Percentiles rank a stretch among this genome's conserved stretches.
Evolutionary conservation across 1,140 invertebrate genomes (phyloP).

Genomic region (Brachionus angularis): DNA sequence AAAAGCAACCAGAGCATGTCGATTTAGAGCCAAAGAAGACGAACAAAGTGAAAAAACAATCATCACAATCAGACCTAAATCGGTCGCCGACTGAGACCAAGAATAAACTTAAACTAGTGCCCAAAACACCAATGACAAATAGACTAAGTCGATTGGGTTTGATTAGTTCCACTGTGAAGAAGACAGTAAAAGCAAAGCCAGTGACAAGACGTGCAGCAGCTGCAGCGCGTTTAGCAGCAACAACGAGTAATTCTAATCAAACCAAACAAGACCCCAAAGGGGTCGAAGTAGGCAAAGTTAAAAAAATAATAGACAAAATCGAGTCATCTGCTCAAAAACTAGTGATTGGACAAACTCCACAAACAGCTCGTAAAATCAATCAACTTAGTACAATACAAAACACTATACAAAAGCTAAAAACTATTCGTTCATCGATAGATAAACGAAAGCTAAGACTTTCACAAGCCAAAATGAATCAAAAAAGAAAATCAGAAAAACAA

Average conservation of each 20-base stretch:
- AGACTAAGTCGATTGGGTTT: background rate
- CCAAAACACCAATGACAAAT: constrained; percentile 20
- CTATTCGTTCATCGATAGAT: constrained; percentile 9
- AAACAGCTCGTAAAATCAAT: background rate
- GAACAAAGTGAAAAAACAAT: background rate
- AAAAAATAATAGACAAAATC: constrained; percentile 7
- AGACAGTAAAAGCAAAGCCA: constrained; percentile 9
- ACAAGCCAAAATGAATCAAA: background rate
- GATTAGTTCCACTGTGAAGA: background rate
- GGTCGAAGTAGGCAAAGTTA: constrained; percentile 10
- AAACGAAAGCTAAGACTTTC: background rate
- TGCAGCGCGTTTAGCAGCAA: background rate
- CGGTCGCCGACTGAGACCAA: background rate
- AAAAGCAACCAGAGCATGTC: too few relatives aligned
- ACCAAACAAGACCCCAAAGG: background rate
- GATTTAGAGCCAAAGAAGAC: too few relatives aligned
- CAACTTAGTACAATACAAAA: background rate
- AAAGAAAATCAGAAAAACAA: constrained; percentile 22
- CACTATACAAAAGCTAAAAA: background rate
- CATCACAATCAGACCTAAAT: background rate
- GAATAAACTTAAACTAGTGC: background rate
- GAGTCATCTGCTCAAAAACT: too few relatives aligned
- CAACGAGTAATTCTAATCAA: too few relatives aligned
- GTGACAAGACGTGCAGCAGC: constrained; percentile 5
- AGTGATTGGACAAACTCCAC: background rate